phyloP scores from a whole-genome alignment of 1,140 invertebrate species.

The Andricus grossulariae region DNA sequence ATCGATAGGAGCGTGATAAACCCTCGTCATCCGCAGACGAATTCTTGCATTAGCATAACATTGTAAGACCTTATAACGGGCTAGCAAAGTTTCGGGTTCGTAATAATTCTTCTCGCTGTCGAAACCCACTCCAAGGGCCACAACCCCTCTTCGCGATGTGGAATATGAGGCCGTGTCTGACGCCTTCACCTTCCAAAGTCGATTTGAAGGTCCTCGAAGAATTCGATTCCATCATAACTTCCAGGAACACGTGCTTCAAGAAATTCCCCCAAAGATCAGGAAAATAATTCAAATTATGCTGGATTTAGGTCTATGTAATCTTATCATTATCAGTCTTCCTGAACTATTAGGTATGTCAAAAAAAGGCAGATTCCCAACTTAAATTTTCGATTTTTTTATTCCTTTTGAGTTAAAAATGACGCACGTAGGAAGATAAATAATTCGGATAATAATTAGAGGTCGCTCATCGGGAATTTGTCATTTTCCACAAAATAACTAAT shows the following conservation, averaged over 20 bases:
- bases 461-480: no score
- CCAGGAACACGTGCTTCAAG: constrained; percentile 12
- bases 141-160: background rate
- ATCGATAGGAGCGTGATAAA: constrained; percentile 40
- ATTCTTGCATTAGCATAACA: constrained; percentile 48
- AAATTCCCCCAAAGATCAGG: background rate
- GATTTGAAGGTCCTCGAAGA: constrained; percentile 22
- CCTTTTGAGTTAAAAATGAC: no score
- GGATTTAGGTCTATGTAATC: no score
- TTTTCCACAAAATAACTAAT: no score
- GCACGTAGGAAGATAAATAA: no score
- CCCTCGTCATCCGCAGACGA: constrained; percentile 28
- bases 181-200: background rate
- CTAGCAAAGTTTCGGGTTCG: constrained; percentile 41
- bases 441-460: no score
- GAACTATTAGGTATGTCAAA: no score
- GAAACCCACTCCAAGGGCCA: background rate
- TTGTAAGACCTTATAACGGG: constrained; percentile 33
- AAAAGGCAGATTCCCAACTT: no score
- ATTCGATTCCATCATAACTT: constrained; percentile 27
- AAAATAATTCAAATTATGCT: background rate
- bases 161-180: background rate
- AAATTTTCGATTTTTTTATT: no score
- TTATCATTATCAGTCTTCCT: no score
- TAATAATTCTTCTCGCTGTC: constrained; percentile 39